Evolutionary conservation across 2,888 invertebrate species (phyloP), one percentile per base, ranked within the genome.

Genomic region (Pogonocherus hispidulus): DNA sequence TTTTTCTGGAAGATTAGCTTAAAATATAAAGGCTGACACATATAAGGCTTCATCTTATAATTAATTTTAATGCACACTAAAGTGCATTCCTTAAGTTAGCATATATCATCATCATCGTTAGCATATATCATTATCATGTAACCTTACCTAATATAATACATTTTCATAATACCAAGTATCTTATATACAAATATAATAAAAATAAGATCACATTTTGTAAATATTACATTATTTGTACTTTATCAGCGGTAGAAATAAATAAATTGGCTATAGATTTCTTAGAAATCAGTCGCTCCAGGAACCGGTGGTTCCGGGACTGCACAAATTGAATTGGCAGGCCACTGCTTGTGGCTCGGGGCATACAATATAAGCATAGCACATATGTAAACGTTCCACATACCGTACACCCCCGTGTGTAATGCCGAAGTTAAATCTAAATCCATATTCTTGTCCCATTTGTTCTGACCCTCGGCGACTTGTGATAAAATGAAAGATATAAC

Each of bases 321-420:
- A 6, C 88, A 87, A 68, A 87, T 88, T 60, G 90, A 90, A 78
- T 94, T 93, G 44, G 89, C 89, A 20, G 95, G 94, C 96, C 96
- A 96, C 73, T 91, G 92, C 81, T 97, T 97, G 85, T 97, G 97
- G 77, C 96, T 97, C 2, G 99, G 99, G 2, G 99, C 98, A 86
- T 99, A 99, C 76, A 99, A 87, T 63, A 97, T 94, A 66, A 99
- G 89, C 80, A 99, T 87, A 0, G 97, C 94, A 84, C 98, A 92
- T 57, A 98, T 98, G 85, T 99, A 99, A 80, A 99, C 92, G 85
- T 99, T 99, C 99, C 99, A 99, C 98, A 99, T 99, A 64, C 98
- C 99, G 86, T 98, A 99, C 8, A 98, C 97, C 1, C 99, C 99
- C 18, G 98, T 98, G 80, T 98, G 94, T 85, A 99, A 95, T 62